Percentiles rank a stretch among this genome's conserved stretches.
phyloP scores from a whole-genome alignment of 2,113 vertebrate genomes.

The Turnix velox region DNA sequence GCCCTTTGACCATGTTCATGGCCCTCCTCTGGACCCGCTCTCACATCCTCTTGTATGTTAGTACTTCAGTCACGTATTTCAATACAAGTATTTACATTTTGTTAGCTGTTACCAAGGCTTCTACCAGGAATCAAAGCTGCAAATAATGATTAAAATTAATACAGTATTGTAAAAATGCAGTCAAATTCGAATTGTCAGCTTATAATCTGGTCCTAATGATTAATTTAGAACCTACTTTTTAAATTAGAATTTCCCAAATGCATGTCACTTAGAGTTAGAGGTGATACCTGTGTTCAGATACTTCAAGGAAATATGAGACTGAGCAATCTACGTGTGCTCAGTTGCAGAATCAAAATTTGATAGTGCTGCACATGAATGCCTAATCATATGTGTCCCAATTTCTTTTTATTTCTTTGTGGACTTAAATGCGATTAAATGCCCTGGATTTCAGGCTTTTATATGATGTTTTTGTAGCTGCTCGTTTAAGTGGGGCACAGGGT shows the following conservation, averaged over 20 bases:
- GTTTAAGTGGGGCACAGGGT: fast-evolving
- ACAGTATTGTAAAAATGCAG: not conserved
- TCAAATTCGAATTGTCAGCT: not conserved
- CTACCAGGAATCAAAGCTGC: not conserved
- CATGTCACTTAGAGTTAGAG: not conserved
- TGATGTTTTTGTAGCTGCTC: not conserved
- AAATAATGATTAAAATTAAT: not conserved
- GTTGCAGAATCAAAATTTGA: fast-evolving
- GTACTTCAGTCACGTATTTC: not conserved
- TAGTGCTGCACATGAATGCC: not conserved
- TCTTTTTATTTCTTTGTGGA: not conserved
- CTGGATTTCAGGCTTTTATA: not conserved
- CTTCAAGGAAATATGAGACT: not conserved
- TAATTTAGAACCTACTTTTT: not conserved
- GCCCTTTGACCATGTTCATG: too few species aligned
- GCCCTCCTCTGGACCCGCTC: too few species aligned
- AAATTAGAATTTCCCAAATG: not conserved
- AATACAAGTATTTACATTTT: not conserved
- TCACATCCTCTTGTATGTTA: not conserved
- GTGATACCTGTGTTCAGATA: not conserved
- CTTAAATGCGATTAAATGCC: not conserved
- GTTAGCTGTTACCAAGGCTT: not conserved
- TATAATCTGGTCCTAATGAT: not conserved
- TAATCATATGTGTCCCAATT: not conserved
- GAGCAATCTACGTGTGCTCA: not conserved